phyloP scores from a whole-genome alignment of 2,888 invertebrate genomes.

The Drosophila suboccidentalis region DNA sequence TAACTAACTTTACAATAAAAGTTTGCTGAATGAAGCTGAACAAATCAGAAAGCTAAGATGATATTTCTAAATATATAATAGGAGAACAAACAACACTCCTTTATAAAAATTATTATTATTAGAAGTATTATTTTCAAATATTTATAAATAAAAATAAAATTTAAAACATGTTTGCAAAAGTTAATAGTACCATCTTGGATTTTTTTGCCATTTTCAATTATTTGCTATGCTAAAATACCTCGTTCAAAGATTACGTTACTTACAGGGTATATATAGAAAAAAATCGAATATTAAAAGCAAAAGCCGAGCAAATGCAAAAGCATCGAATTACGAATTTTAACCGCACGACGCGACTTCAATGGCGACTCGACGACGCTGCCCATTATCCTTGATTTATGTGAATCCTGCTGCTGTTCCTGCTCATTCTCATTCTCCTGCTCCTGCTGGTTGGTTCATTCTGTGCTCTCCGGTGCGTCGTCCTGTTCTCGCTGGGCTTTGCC shows the following conservation, averaged over 20 bases:
- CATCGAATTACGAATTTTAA: slow-evolving; percentile 77
- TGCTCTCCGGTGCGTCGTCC: slow-evolving; percentile 23
- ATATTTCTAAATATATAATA: background rate
- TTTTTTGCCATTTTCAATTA: too few species aligned
- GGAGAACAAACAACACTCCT: too few species aligned
- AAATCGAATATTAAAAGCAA: slow-evolving; percentile 31
- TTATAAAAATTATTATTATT: background rate
- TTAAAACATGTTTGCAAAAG: too few species aligned
- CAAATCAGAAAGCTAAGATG: background rate
- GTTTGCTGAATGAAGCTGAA: background rate
- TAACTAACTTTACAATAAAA: background rate
- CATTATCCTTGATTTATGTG: slow-evolving; percentile 80
- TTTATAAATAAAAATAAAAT: too few species aligned
- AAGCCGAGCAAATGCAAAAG: slow-evolving; percentile 67
- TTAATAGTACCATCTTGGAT: too few species aligned
- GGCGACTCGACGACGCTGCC: slow-evolving; percentile 73
- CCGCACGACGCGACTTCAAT: slow-evolving; percentile 56
- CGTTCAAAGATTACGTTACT: too few species aligned
- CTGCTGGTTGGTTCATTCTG: slow-evolving; percentile 29
- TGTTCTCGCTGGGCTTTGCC: slow-evolving; percentile 56
- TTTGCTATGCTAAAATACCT: background rate
- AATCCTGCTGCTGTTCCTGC: slow-evolving; percentile 62
- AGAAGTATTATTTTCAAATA: too few species aligned
- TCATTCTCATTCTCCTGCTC: slow-evolving; percentile 27
- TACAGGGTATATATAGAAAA: slow-evolving; percentile 17